Evolutionary conservation across 2,797 vertebrate species (phyloP).

Genomic region (Hippocampus kuda): DNA sequence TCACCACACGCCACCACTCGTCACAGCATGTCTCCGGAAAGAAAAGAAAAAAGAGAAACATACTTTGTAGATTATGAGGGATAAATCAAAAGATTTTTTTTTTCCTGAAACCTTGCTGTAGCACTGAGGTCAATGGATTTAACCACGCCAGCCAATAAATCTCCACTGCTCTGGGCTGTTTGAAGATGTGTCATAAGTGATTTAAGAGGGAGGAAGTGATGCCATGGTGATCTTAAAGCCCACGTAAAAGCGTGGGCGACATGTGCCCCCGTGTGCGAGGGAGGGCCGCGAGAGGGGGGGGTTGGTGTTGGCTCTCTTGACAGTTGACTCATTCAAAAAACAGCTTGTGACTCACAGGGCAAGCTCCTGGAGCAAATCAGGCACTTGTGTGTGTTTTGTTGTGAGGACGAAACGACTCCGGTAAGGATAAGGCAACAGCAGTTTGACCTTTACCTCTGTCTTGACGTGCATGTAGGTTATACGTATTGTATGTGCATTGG

Average conservation of each 20-base stretch:
- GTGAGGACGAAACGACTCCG: slow-evolving; percentile 2
- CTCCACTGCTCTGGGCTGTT: slow-evolving; percentile 16
- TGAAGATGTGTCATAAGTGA: slow-evolving; percentile 5
- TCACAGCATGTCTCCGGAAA: background rate
- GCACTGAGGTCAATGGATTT: slow-evolving; percentile 4
- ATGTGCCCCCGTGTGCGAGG: slow-evolving; percentile 28
- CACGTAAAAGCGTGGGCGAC: slow-evolving; percentile 20
- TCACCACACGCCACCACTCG: slow-evolving; percentile 3
- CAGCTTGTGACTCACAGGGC: slow-evolving; percentile 58
- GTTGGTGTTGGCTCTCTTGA: slow-evolving; percentile 16
- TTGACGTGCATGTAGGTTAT: background rate
- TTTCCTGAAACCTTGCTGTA: background rate
- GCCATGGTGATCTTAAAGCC: slow-evolving; percentile 36
- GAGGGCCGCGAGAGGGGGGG: slow-evolving; percentile 21
- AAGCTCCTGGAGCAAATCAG: slow-evolving; percentile 40
- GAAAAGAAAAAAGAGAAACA: background rate
- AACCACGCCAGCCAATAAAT: slow-evolving; percentile 2
- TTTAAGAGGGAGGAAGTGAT: slow-evolving; percentile 45
- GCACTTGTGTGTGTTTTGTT: slow-evolving; percentile 17
- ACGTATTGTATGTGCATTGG: background rate
- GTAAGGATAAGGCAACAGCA: slow-evolving; percentile 4
- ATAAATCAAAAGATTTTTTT: background rate
- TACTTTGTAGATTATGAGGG: too few relatives aligned
- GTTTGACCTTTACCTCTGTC: background rate
- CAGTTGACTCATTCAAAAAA: slow-evolving; percentile 54